Evolutionary conservation across 2,888 invertebrate genomes (phyloP), one percentile per base, ranked within the genome.

Genomic region (Microctonus aethiopoides): DNA sequence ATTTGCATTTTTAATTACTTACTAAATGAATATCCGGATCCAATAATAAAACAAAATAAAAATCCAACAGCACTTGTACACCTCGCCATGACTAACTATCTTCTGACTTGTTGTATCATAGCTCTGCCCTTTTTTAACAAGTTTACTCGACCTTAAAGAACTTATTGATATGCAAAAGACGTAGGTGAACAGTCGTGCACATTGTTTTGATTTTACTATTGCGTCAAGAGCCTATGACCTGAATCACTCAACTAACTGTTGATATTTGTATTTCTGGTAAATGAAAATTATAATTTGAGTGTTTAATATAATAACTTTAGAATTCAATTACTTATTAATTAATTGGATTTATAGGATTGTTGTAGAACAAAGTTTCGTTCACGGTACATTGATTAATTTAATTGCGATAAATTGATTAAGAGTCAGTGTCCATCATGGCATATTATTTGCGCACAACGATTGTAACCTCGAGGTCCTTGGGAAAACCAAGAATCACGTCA

Each of bases 71-170:
- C 68, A 65, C 73, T 72, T 73, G 76, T 75, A 74, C 72, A 67
- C 77, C 52, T 74, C 72, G 72, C 76, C 81, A 82, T 80, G 80
- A 77, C 81, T 80, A 75, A 79, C 69, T 74, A 65, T 74, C 73
- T 76, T 83, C 82, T 84, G 84, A 80, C 78, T 75, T 67, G 69
- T 70, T 67, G 68, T 64, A 11, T 65, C 71, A 76, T 70, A 34
- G 71, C 61, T 52, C 76, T 77, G 79, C 81, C 84, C 83, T 84
- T 86, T 84, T 85, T 85, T 79, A 85, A 84, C 80, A 80, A 80
- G 78, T 80, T 74, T 75, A 78, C 74, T 75, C 76, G 85, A 84
- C 86, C 86, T 85, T 83, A 85, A 75, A 75, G 46, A 70, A 72
- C 74, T 76, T 75, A 81, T 86, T 84, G 76, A 79, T 69, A 86